Percentiles rank a stretch among this genome's conserved stretches.
Conservation (phyloP, 2,797 vertebrate species). For the Halcyon badia region DNA sequence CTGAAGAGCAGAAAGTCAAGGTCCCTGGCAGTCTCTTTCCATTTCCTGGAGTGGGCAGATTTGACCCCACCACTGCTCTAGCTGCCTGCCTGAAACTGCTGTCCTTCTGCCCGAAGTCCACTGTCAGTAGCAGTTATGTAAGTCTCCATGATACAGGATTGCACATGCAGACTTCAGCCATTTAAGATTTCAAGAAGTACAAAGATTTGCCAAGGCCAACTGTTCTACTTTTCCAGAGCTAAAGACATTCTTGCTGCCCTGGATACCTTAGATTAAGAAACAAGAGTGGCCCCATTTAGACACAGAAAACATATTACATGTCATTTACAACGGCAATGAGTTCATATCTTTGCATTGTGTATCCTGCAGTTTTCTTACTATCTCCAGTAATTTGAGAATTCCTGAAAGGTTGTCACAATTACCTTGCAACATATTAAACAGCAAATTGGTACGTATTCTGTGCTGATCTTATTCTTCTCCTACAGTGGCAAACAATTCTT, state of each 20-base stretch:
- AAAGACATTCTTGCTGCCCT: neutral
- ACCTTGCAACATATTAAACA: neutral
- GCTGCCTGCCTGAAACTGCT: neutral
- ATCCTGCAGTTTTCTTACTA: neutral
- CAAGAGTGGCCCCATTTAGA: neutral
- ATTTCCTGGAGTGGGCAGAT: neutral
- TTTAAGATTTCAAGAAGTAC: neutral
- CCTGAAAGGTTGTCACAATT: conserved; percentile 22
- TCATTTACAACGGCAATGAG: neutral
- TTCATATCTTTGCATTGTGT: neutral
- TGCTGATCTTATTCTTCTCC: neutral
- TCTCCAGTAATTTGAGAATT: neutral
- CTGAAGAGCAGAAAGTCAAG: neutral
- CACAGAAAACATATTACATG: neutral
- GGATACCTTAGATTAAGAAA: neutral
- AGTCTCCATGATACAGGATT: neutral
- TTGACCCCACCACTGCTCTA: neutral
- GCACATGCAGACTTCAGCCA: neutral
- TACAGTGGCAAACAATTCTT: neutral
- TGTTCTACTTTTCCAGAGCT: neutral
- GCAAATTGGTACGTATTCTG: neutral
- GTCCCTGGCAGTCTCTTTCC: neutral
- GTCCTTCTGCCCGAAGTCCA: neutral
- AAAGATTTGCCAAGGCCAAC: neutral
- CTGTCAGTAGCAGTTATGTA: fast-evolving